phyloP scores from a whole-genome alignment of 2,113 vertebrate species.

The Oreotrochilus melanogaster region DNA sequence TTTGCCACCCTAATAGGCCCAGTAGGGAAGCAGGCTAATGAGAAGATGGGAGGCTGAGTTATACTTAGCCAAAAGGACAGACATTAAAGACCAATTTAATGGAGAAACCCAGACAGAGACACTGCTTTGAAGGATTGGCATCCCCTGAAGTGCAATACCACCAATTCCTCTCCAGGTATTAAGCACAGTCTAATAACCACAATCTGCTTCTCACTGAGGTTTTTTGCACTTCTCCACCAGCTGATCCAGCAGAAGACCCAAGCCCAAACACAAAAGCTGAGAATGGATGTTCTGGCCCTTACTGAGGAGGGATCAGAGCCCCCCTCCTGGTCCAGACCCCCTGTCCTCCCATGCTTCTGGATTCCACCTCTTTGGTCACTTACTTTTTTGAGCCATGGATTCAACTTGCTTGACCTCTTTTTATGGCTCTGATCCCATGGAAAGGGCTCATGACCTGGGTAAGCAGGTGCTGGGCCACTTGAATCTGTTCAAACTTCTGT shows the following conservation, averaged over 20 bases:
- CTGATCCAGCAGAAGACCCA: not conserved
- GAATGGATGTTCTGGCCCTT: not conserved
- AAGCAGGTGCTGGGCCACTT: not conserved
- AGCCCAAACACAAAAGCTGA: not conserved
- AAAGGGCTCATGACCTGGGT: not conserved
- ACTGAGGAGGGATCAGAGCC: not conserved
- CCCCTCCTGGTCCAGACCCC: not conserved
- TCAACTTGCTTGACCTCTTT: not conserved
- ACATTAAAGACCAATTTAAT: not conserved
- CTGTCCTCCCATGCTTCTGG: not conserved
- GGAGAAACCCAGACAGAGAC: not conserved
- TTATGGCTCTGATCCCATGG: not conserved
- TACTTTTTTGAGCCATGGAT: not conserved
- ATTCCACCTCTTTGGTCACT: not conserved
- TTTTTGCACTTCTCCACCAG: not conserved
- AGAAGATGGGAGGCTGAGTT: not conserved
- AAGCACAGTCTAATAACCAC: not conserved
- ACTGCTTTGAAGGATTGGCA: not conserved
- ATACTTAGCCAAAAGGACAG: not conserved
- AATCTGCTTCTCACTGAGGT: not conserved
- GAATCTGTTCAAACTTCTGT: not conserved
- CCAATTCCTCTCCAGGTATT: not conserved
- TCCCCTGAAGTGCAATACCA: not conserved
- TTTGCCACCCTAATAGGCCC: not conserved
- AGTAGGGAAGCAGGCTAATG: not conserved